These are phyloP conservation scores for Nibea albiflora DNA, from an alignment of 2,113 vertebrate species.

Conservation along the genomic window DNA sequence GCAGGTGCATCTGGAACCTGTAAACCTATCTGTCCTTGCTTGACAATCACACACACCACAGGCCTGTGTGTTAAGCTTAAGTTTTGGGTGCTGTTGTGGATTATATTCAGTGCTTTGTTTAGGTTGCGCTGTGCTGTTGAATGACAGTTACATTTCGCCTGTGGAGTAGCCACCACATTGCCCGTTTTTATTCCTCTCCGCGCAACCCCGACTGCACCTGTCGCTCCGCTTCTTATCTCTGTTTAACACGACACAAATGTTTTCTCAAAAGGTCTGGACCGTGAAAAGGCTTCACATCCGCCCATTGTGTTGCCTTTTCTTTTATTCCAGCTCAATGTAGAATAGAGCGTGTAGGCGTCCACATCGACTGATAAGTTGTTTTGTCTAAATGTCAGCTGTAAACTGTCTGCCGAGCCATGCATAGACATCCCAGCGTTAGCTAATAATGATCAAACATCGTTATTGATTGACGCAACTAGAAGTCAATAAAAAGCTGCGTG, in stretches of 20 bases:
- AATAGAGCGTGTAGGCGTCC: conserved; percentile 1
- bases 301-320: conserved; percentile 29
- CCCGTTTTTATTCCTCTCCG: not conserved
- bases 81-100: not conserved
- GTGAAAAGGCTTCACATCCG: conserved; percentile 44
- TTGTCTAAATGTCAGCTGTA: conserved; percentile 44
- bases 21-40: not conserved
- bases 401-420: not conserved
- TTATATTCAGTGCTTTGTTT: not conserved
- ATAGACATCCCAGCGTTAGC: not conserved
- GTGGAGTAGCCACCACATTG: not conserved
- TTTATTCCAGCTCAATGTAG: not conserved
- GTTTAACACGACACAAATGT: conserved; percentile 32
- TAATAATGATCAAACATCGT: conserved; percentile 33
- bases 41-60: conserved; percentile 12
- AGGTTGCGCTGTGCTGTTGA: not conserved
- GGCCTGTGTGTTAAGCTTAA: conserved; percentile 11
- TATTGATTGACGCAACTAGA: conserved; percentile 17
- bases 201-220: conserved; percentile 60
- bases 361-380: conserved; percentile 40
- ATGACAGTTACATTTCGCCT: conserved; percentile 2
- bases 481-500: conserved; percentile 41
- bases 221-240: conserved; percentile 57
- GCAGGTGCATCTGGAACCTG: conserved; percentile 49
- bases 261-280: conserved; percentile 9